Conservation (phyloP, 2,113 vertebrate species). For the Hystrix cristata region DNA sequence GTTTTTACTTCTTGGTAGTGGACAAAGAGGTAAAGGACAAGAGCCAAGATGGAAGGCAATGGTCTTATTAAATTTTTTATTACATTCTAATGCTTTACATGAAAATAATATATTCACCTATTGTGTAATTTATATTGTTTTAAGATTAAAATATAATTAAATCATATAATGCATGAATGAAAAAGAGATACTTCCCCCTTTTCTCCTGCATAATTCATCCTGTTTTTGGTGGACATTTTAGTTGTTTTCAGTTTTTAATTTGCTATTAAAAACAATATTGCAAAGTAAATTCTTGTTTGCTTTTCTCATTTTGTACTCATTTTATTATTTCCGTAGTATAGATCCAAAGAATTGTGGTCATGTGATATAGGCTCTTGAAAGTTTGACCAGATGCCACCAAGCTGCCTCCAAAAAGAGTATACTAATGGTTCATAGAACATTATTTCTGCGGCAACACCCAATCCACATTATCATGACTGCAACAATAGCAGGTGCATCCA, state of each 20-base stretch:
- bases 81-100: not conserved
- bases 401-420: not conserved
- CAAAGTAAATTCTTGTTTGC: not conserved
- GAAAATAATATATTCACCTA: conserved; percentile 9
- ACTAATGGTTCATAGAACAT: not conserved
- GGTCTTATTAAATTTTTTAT: not conserved
- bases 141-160: not conserved
- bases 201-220: not conserved
- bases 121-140: not conserved
- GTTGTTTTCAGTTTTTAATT: conserved; percentile 5
- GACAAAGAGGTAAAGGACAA: not conserved
- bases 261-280: not conserved
- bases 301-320: not conserved
- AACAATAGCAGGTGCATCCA: not conserved
- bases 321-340: conserved; percentile 23
- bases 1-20: not conserved
- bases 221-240: not conserved
- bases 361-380: not conserved
- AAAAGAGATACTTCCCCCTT: not conserved
- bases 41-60: not conserved
- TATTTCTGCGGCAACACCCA: not conserved
- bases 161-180: not conserved
- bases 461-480: not conserved
- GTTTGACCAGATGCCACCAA: not conserved
- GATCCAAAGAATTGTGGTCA: not conserved